A percentile compares a stretch with the other conserved stretches of the same genome.
Evolutionary conservation across 2,888 invertebrate species (phyloP).

Genomic region (Seira musarum): DNA sequence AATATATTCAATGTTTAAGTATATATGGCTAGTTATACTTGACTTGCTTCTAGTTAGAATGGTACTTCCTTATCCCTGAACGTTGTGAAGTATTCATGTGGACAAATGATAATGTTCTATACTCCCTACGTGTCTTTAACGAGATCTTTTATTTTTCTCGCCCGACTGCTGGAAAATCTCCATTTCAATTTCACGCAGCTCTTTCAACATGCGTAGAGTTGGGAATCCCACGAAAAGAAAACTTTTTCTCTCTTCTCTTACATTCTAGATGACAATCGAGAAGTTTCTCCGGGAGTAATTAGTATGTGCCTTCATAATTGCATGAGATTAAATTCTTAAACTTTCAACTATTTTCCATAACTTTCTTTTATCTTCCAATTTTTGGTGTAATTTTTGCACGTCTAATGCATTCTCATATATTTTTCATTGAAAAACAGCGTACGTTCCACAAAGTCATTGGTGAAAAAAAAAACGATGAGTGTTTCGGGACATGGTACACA

Average conservation of each 20-base stretch:
- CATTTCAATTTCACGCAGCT: too few species aligned
- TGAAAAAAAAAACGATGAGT: conserved; percentile 5
- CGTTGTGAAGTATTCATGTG: too few species aligned
- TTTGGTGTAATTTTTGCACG: not conserved
- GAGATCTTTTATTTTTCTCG: too few species aligned
- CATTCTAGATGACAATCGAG: conserved; percentile 31
- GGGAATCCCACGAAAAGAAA: not conserved
- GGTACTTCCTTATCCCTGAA: too few species aligned
- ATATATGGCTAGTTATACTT: too few species aligned
- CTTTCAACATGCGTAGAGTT: too few species aligned
- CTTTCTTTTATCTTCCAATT: not conserved
- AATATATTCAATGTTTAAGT: too few species aligned
- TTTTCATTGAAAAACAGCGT: not conserved
- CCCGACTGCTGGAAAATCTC: too few species aligned
- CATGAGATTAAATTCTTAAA: conserved; percentile 45
- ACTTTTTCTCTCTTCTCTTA: not conserved
- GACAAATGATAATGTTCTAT: too few species aligned
- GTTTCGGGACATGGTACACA: not conserved
- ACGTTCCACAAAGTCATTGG: not conserved
- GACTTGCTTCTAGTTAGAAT: too few species aligned
- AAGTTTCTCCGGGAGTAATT: conserved; percentile 50
- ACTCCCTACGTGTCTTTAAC: too few species aligned
- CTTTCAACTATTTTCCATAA: conserved; percentile 1
- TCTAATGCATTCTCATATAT: not conserved
- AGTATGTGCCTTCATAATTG: conserved; percentile 46